Base-by-base conservation (phyloP, 2,888 invertebrate species). In the Cerceris ruficornis region DNA sequence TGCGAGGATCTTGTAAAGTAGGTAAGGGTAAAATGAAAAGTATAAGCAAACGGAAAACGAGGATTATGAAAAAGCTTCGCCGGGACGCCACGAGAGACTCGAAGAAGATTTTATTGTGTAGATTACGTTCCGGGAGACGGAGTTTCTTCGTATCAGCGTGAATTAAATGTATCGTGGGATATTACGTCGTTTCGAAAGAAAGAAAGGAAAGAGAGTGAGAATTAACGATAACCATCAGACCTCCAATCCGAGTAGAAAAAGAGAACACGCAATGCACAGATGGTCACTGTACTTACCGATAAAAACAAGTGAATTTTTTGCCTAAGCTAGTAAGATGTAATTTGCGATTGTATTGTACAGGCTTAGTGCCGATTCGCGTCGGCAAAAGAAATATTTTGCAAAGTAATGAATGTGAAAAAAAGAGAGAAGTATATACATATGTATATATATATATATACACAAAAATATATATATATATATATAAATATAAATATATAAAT, bases 271-370 rank as follows among this genome's bases (percentile, higher is more conserved):
- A 43, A 28, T 61, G 77, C 75, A 43, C 82, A 81, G 73, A 84
- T 83, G 88, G 88, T 90, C 89, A 85, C 87, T 88, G 91, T 91
- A 91, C 91, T 91, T 91, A 91, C 80, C 64, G 76, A 84, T 71
- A 66, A 78, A 73, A 69, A 78, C 81, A 80, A 73, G 74, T 83
- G 77, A 68, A 86, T 73, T 65, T 87, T 88, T 87, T 89, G 88
- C 88, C 90, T 88, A 88, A 87, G 86, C 83, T 81, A 86, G 80
- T 72, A 76, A 75, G 82, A 69, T 85, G 87, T 87, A 83, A 88
- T 85, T 86, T 80, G 85, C 84, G 76, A 83, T 88, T 90, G 87
- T 90, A 91, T 89, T 88, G 88, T 89, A 88, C 87, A 87, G 89
- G 86, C 87, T 88, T 89, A 87, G 81, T 80, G 84, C 75, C 84